A percentile compares a stretch with the other conserved stretches of the same genome.
Conservation (phyloP, 2,888 invertebrate genomes). For the Eubasilissa splendida region DNA sequence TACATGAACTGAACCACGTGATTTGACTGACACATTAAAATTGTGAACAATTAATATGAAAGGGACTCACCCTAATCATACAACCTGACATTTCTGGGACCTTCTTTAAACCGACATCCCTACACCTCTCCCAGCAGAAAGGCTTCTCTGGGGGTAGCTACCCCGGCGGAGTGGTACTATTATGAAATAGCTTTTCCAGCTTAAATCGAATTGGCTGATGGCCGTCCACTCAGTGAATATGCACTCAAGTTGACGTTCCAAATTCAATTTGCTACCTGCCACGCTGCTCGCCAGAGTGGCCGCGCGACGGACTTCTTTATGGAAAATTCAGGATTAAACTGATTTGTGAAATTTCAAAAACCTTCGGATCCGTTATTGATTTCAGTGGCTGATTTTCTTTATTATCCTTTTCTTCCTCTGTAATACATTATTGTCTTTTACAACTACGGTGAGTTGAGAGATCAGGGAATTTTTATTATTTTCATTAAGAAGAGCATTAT, state of each 20-base stretch:
- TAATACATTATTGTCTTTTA: too few relatives aligned
- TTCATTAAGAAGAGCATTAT: too few relatives aligned
- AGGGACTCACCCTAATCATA: neutral
- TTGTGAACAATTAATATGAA: neutral
- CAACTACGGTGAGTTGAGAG: too few relatives aligned
- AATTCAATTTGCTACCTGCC: conserved; percentile 58
- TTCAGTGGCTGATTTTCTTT: too few relatives aligned
- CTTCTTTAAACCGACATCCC: neutral
- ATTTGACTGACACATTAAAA: neutral
- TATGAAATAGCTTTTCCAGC: conserved; percentile 53
- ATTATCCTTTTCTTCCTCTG: too few relatives aligned
- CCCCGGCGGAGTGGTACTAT: conserved; percentile 38
- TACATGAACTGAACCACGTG: neutral
- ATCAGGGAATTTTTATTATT: too few relatives aligned
- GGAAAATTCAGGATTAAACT: conserved; percentile 17
- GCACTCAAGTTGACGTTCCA: conserved; percentile 57
- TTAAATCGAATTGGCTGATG: conserved; percentile 57
- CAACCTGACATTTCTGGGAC: neutral
- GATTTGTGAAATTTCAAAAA: conserved; percentile 25
- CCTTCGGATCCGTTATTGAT: neutral
- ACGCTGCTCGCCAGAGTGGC: conserved; percentile 51
- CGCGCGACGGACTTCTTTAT: conserved; percentile 29
- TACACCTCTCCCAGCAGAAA: neutral
- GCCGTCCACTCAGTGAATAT: conserved; percentile 56
- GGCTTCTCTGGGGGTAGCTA: neutral